phyloP scores from a whole-genome alignment of 2,797 vertebrate genomes.

The Antrozous pallidus region DNA sequence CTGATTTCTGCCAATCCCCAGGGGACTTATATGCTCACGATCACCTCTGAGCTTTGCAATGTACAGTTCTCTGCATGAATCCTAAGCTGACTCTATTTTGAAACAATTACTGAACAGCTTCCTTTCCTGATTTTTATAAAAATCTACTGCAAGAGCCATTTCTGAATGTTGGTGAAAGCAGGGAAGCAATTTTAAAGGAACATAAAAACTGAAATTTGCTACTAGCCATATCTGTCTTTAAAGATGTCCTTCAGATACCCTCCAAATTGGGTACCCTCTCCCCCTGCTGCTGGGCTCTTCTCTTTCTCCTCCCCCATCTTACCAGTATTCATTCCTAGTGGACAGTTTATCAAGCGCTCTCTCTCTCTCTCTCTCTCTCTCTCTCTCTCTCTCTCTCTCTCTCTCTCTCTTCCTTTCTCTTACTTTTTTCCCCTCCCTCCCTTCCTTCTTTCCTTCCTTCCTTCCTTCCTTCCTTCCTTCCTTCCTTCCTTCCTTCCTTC shows the following conservation, averaged over 20 bases:
- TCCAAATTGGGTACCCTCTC: neutral
- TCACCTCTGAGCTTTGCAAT: neutral
- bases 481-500: neutral
- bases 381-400: neutral
- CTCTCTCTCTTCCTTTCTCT: no score
- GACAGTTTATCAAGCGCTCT: neutral
- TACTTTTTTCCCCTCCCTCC: no score
- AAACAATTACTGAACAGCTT: neutral
- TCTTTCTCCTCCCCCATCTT: neutral
- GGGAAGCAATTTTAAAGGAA: neutral
- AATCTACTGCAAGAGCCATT: neutral
- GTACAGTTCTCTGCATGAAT: neutral
- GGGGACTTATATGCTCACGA: neutral
- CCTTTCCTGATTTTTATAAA: neutral
- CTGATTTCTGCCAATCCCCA: neutral
- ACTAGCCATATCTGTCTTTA: neutral
- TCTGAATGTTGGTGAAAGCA: neutral
- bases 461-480: no score
- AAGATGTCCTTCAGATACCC: neutral
- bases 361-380: neutral
- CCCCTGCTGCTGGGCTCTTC: rapidly evolving
- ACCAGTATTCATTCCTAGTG: neutral
- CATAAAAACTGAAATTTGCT: neutral
- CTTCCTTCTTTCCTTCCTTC: neutral
- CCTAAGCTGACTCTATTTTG: neutral